Evolutionary conservation across 2,797 vertebrate genomes (phyloP), one percentile per base, ranked within the genome.

Genomic region (Rhynchonycteris naso): DNA sequence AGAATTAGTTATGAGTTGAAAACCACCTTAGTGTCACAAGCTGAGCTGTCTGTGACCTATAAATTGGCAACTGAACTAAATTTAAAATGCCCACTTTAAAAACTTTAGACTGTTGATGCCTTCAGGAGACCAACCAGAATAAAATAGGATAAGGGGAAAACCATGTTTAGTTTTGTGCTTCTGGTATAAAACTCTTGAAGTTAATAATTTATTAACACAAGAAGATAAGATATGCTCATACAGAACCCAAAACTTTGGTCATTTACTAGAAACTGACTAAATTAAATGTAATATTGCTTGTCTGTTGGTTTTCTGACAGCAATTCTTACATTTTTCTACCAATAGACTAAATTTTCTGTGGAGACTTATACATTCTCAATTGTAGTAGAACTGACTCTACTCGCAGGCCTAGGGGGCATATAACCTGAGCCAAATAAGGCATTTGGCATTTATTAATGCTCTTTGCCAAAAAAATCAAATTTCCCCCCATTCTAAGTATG

Each of bases 251-350:
- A 95, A 56, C 26, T 54, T 91, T 75, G 18, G 16, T 76, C 38
- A 91, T 94, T 87, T 86, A 69, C 74, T 75, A 90, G 59, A 95
- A 56, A 66, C 18, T 85, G 28, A 72, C 43, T 87, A 75, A n/a
- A 33, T 56, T 38, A 76, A 56, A 26, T 74, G 14, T 18, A 78
- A 18, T 33, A 21, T 38, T 58, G 35, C 12, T 61, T 56, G 5
- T 66, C 33, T 33, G 54, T 68, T 87, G 33, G 66, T 54, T 19
- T 50, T 14, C 50, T 58, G 16, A 43, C 74, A 71, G 15, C 33
- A 79, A 33, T 1, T 66, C 26, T 58, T 54, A 24, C 7, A 16
- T 75, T 92, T 91, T 86, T 58, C 28, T 89, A 6, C n/a, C 9
- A 56, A n/a, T 24, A 68, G 7, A 28, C 24, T 80, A 65, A 28